Evolutionary conservation across 2,888 invertebrate species (phyloP), one percentile per base, ranked within the genome.

Genomic region (Drosophila pullipes): DNA sequence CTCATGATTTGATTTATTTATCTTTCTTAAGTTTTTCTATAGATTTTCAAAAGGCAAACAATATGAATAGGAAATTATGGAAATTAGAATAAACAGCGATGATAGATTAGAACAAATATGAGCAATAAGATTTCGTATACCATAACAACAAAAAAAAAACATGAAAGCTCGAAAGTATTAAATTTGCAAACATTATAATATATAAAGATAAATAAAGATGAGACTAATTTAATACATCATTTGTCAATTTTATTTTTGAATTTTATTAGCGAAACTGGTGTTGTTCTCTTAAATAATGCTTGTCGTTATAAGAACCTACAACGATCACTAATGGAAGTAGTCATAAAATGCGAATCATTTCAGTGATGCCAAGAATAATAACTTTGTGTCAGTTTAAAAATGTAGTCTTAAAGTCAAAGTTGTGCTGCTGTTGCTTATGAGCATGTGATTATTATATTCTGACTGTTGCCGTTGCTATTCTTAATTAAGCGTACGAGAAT

Each of bases 401-500:
- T 47, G 1, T 25, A 22, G 13, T 22, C 44, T 44, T 6, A 6
- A 44, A 44, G 44, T 44, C 11, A 0, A 22, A 44, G 22, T 22
- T 22, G 7, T 1, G 13, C 11, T 44, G 22, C 1, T 11, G n/a
- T 44, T 22, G 44, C 44, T 41, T 41, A n/a, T 41, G 10, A 11
- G 2, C n/a, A 44, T 7, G 22, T 47, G 22, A 47, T 16, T 47
- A 47, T 22, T 22, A 22, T 47, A 25, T 47, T 22, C 47, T 47
- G 22, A 7, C 52, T 55, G 76, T 61, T 77, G 64, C 60, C 54
- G 39, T 47, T 67, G 61, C 49, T 75, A 64, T 55, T 76, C 76
- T 76, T 89, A 86, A 90, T 86, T 89, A 90, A 86, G 79, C 52
- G 72, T 30, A 67, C 57, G 78, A 70, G 84, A 83, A 90, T 79